Evolutionary conservation across 2,888 invertebrate genomes (phyloP), one percentile per base, ranked within the genome.

Genomic region (Ophioninae sp.): DNA sequence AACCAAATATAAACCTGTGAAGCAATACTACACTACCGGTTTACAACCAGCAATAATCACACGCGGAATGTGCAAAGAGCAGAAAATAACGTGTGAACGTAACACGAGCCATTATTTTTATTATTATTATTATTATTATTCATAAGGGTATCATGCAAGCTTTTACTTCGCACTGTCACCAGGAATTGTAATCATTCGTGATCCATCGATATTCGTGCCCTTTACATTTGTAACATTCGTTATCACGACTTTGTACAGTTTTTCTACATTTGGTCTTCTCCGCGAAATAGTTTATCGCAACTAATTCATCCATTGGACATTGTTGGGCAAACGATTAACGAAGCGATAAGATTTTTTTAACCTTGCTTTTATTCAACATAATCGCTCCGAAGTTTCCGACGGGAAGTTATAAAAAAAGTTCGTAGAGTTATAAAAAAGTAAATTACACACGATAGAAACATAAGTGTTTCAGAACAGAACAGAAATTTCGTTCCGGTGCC

Each of bases 291-390:
- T 59, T 73, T 68, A 78, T 82, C 61, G 83, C 79, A 72, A 79
- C 83, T 79, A 79, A 79, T 83, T 62, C 37, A 10, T 61, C 67
- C 67, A 72, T 17, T 23, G 23, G 17, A 56, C 75, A 73, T 72
- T 50, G 67, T 67, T 64, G 57, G 21, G 69, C 8, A 68, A 64
- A 64, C 67, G 37, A 69, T 64, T 59, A 69, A 57, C 62, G 59
- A 74, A 64, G 6, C 61, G 70, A 17, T 1, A 37, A 70, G 13
- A n/a, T 21, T 20, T 64, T 59, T 74, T 10, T 41, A 5, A 10
- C 3, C 23, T 2, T 62, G 13, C 23, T 30, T 8, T 23, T 44
- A 13, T 44, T 10, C 13, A 13, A 44, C 8, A 44, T 41, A 41
- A 41, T 7, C 41, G 44, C 3, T 50, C 17, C 50, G 13, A 10